Percentiles rank a stretch among this genome's conserved stretches.
Conservation (phyloP, 2,888 invertebrate species). For the Drosophila nr. fundita region DNA sequence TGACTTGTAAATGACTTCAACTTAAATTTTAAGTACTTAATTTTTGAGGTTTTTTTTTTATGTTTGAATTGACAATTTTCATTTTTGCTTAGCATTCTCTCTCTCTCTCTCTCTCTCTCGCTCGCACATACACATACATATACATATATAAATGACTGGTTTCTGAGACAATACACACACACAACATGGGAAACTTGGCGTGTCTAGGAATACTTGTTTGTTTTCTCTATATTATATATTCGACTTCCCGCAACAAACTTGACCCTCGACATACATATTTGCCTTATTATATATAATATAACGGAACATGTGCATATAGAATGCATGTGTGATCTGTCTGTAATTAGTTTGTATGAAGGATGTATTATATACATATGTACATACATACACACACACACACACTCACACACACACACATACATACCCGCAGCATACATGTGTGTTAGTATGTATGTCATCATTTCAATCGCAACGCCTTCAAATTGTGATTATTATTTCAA, state of each 20-base stretch:
- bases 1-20: slow-evolving; percentile 62
- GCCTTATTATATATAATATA: slow-evolving; percentile 80
- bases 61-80: slow-evolving; percentile 33
- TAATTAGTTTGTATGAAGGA: slow-evolving; percentile 45
- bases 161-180: slow-evolving; percentile 67
- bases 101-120: slow-evolving; percentile 15
- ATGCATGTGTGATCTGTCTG: slow-evolving; percentile 30
- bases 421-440: neutral
- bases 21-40: slow-evolving; percentile 59
- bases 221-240: slow-evolving; percentile 18
- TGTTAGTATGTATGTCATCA: slow-evolving; percentile 9
- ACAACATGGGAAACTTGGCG: neutral
- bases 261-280: slow-evolving; percentile 61
- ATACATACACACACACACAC: slow-evolving; percentile 2
- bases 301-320: slow-evolving; percentile 34
- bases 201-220: neutral
- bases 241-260: slow-evolving; percentile 29
- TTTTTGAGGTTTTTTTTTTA: slow-evolving; percentile 30
- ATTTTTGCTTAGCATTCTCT: slow-evolving; percentile 21
- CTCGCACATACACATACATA: slow-evolving; percentile 18
- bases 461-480: slow-evolving; percentile 27
- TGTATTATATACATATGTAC: slow-evolving; percentile 24
- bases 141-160: slow-evolving; percentile 64
- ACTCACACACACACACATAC: neutral
- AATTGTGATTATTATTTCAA: slow-evolving; percentile 40